Evolutionary conservation across 2,113 vertebrate species (phyloP), one percentile per base, ranked within the genome.

Genomic region (Eulemur rufifrons): DNA sequence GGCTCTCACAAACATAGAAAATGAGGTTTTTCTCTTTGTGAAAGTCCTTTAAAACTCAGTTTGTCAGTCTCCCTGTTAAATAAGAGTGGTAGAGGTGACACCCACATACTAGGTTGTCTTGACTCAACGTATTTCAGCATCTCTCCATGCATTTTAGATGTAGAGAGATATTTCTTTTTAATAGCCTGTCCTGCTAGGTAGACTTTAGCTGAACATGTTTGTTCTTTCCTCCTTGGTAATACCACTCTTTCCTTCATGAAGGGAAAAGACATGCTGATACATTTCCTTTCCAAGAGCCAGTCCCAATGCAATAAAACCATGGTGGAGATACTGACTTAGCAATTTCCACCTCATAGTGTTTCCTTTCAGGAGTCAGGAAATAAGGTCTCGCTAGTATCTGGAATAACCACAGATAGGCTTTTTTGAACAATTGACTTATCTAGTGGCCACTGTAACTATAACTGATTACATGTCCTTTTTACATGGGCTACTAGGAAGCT

Each of bases 111-210:
- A 0, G 12, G 2, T 86, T 78, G 59, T 56, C 47, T 84, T 95
- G 25, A 20, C 68, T 81, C 29, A 71, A 3, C 29, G 18, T 32
- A 6, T 84, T 63, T 84, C 8, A 56, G 47, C 74, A 69, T 80
- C 45, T 77, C 39, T 77, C 34, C 1, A 1, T 63, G 54, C 18
- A 85, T 85, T 86, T 66, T 87, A 80, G 8, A 39, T 61, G 6
- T 63, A 87, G 15, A 71, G 54, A 82, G 56, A 83, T 64, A 71
- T 64, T 84, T 95, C 32, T 84, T 89, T 85, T 92, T 54, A 68
- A 71, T 86, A 10, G 29, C 7, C 63, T 88, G 7, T 37, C 6
- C 20, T 50, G 86, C 52, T 64, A 89, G 37, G 77, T n/a, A 82
- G 20, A 37, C 47, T 66, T 88, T 32, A 78, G 50, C 34, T 88